Evolutionary conservation across 2,113 vertebrate genomes (phyloP), one percentile per base, ranked within the genome.

Genomic region (Bos javanicus): DNA sequence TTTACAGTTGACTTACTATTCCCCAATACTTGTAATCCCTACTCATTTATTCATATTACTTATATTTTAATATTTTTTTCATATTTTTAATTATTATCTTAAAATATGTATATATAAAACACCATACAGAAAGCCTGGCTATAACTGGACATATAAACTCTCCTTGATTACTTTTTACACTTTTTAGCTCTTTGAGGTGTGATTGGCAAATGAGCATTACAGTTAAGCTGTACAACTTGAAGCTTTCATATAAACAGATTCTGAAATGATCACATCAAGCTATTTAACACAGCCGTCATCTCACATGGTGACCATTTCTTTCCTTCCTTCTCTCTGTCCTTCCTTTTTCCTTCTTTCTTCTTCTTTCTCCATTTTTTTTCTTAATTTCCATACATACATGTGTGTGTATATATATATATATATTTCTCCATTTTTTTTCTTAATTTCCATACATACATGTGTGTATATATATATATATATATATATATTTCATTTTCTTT

Each of bases 391-490:
- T 67, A 11, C 1, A 71, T 36, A 36, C 4, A 11, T 67, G 2
- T n/a, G 3, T n/a, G 0, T 62, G 0, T 6, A 28, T 28, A 13
- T 6, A 30, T 7, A 62, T 6, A 39, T 43, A 6, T 59, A 0
- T 39, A 39, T 71, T 26, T 80, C 2, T 80, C 23, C 26, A 74
- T 16, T 15, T 52, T 15, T 52, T 16, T 19, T 33, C 15, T 50
- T 48, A 80, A 80, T 62, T 64, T 92, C 6, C 33, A 67, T 67
- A 11, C 1, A 67, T 36, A 36, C 4, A 11, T 67, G 2, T n/a
- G 3, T n/a, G 0, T 62, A 0, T 26, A 26, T 13, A 16, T 3
- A 16, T 4, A n/a, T 0, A 67, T 1, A 36, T 2, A 71, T 19
- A 67, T 21, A 74, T 39, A 74, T 43, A 25, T 74, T 19, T 54